Base-by-base conservation (phyloP, 2,113 vertebrate species). In the Columba livia region DNA sequence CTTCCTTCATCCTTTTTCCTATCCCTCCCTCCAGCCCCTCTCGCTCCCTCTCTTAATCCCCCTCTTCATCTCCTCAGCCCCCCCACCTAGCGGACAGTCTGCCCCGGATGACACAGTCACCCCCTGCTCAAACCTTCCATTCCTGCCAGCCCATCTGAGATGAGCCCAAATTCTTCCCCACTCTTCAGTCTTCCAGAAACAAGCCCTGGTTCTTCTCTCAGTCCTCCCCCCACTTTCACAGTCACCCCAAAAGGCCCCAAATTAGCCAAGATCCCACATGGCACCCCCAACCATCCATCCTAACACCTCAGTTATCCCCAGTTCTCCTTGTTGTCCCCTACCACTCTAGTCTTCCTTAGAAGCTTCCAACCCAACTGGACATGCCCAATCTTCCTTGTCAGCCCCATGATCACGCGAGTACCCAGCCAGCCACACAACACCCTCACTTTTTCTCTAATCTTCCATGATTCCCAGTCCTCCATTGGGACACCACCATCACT, bases 351-450 rank as follows among this genome's bases (percentile, higher is more conserved):
- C 29, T 89, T 62, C 65, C 25, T 75, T 64, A 36, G 26, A 38
- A 15, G 7, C 24, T 13, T 60, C 58, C 25, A 72, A 67, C 26
- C 24, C 28, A 77, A 9, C 4, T 2, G 18, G 64, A 72, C 18
- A 60, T 2, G 6, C 10, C 8, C 8, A 44, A 9, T 40, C 8
- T 29, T 24, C 42, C 51, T 61, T 58, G 62, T 34, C 23, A 69
- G 7, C 24, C 11, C 47, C 47, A 8, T 5, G 40, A 57, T 2
- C 15, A 19, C 10, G 13, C 0, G 0, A 5, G 4, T 24, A n/a
- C 36, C 3, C 4, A 29, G 62, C 36, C 38, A 74, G 18, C 16
- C 36, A n/a, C 47, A 40, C 32, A 79, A 38, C 10, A 82, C 17
- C 21, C 31, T 83, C 57, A 34, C 11, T 57, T 79, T 20, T 20